These are phyloP conservation scores for Bambusicola thoracicus DNA, from an alignment of 2,113 vertebrate species.

Conservation along the genomic window DNA sequence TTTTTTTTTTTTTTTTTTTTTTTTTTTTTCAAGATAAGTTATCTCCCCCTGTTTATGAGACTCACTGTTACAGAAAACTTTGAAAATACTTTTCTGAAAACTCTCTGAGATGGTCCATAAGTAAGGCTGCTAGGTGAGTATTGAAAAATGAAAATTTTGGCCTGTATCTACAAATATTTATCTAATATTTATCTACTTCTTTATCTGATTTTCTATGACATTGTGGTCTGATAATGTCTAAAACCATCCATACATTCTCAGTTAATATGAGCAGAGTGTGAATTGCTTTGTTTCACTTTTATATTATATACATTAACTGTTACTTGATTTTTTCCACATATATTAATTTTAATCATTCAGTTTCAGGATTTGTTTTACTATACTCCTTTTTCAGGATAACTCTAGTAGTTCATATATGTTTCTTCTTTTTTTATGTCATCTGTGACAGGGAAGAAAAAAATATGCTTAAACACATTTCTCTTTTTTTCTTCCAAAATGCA, in stretches of 20 bases:
- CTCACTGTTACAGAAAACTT: not conserved
- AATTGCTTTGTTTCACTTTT: not conserved
- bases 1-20: no score
- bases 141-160: not conserved
- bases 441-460: not conserved
- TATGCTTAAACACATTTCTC: not conserved
- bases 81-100: not conserved
- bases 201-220: not conserved
- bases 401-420: not conserved
- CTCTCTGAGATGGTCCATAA: not conserved
- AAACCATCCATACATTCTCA: not conserved
- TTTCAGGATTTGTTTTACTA: not conserved
- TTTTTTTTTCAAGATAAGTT: no score
- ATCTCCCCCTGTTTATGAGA: not conserved
- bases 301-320: not conserved
- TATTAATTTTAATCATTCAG: not conserved
- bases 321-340: not conserved
- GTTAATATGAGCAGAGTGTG: not conserved
- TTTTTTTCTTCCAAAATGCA: rapidly evolving
- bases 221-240: not conserved
- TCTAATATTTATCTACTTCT: rapidly evolving
- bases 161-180: not conserved
- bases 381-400: not conserved
- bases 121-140: not conserved
- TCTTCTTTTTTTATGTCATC: not conserved